Base-by-base conservation (phyloP, 1,140 invertebrate species). In the Lucilia cuprina region DNA sequence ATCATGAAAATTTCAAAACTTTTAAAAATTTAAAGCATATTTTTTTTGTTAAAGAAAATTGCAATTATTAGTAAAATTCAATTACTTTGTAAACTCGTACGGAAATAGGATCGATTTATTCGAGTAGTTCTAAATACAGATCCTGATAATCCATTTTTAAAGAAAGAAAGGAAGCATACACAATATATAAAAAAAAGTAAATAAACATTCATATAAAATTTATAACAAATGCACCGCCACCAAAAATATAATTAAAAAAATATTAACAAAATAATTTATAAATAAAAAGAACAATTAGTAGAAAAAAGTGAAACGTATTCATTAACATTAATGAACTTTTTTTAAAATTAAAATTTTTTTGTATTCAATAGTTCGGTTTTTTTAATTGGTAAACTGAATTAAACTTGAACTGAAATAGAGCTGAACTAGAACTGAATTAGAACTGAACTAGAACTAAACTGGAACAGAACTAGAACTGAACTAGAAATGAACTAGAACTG, bases 61-160 rank as follows among this genome's bases (percentile, higher is more conserved):
- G 25, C 10, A 41, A 41, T 41, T 41, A 41, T 41, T 41, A 41
- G 41, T 34, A 25, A 34, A 80, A 80, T 35, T 30, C 10, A 82
- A 74, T 65, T 88, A 90, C 89, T 90, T 90, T 90, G 89, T 85
- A 90, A 82, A 86, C 89, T 90, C 60, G 87, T 90, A 87, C 89
- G 89, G 80, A 90, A 85, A 89, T 90, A 90, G 49, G 89, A 90
- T 80, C 89, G 87, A 77, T 88, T 88, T 82, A 90, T 83, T 86
- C 90, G 90, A 19, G 86, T 86, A 85, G 88, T 80, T 83, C 89
- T 89, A 9, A 88, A 55, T 5, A 21, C 80, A 30, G 60, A 55
- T 85, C 82, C 84, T 85, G 50, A 5, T 82, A 74, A 77, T 41
- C 41, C 77, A 75, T 47, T 50, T 41, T 55, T 30, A 30, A 30